Base-by-base conservation (phyloP, 1,140 invertebrate genomes). In the Macrobrachium rosenbergii region DNA sequence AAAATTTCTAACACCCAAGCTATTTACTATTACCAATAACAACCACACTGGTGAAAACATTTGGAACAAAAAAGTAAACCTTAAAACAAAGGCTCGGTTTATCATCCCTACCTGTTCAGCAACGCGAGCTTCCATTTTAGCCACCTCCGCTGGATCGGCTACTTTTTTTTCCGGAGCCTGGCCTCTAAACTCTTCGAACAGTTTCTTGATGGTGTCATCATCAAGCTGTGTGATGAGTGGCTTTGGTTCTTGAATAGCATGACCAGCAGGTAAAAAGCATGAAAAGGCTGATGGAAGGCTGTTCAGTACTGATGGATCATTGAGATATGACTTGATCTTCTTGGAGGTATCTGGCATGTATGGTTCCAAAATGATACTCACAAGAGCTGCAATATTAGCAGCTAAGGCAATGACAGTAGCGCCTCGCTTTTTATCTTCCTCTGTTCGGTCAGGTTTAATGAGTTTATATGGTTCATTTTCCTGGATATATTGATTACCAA, bases 401-500 rank as follows among this genome's bases (percentile, higher is more conserved):
- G 95, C 96, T 69, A 99, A 90, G 67, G 95, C 96, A 88, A 99
- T 95, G 10, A 99, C 95, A 0, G 96, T 96, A 5, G 95, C 95
- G 5, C 97, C 98, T 52, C 95, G 94, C 82, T 92, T 92, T 90
- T 96, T 97, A 86, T 83, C 89, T 73, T 90, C 89, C 16, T 67
- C 64, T 67, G 84, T 60, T 2, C 88, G 60, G n/a, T 85, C 62
- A 19, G 96, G 96, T 92, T 99, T 99, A 0, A 99, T 93, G 88
- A 98, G 93, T 7, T 96, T 96, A 98, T 99, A 99, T 0, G 99
- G 98, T 91, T 99, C 95, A 89, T 96, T 95, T 1, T 93, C 93
- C 93, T 99, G 99, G 95, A 99, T 98, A 91, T 97, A 98, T 90
- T 98, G 97, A 93, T 99, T 99, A 28, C 98, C 98, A 89, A 97